A percentile compares a stretch with the other conserved stretches of the same genome.
Evolutionary conservation across 2,797 vertebrate species (phyloP).

Genomic region (Cossypha niveicapilla): DNA sequence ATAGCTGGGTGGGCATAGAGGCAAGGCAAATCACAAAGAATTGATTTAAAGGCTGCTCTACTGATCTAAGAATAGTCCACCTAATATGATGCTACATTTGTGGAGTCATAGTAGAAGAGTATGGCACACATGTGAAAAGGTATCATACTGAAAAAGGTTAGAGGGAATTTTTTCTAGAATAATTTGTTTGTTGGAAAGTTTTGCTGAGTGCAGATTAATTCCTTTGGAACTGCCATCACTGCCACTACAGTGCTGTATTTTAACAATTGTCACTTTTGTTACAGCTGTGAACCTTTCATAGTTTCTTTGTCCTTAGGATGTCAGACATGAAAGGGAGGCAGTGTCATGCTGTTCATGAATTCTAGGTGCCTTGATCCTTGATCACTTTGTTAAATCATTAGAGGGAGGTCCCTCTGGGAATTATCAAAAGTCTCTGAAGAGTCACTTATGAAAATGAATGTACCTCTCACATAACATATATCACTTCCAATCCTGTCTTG

Average conservation of each 20-base stretch:
- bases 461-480: constrained; percentile 28
- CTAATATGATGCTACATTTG: background rate
- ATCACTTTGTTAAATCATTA: constrained; percentile 65
- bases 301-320: constrained; percentile 60
- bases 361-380: constrained; percentile 63
- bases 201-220: background rate
- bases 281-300: constrained; percentile 24
- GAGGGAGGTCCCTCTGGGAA: constrained; percentile 49
- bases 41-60: background rate
- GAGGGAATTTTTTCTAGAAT: background rate
- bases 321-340: constrained; percentile 59
- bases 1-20: background rate
- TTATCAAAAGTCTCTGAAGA: constrained; percentile 58
- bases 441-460: constrained; percentile 46
- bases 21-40: background rate
- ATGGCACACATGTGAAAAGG: background rate
- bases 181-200: constrained; percentile 37
- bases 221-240: background rate
- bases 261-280: constrained; percentile 46
- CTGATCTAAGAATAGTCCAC: background rate
- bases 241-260: background rate
- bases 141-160: background rate
- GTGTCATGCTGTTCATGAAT: constrained; percentile 48
- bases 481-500: constrained; percentile 35
- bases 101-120: background rate